Evolutionary conservation across 2,888 invertebrate species (phyloP).

Genomic region (Ophion obscuratus): DNA sequence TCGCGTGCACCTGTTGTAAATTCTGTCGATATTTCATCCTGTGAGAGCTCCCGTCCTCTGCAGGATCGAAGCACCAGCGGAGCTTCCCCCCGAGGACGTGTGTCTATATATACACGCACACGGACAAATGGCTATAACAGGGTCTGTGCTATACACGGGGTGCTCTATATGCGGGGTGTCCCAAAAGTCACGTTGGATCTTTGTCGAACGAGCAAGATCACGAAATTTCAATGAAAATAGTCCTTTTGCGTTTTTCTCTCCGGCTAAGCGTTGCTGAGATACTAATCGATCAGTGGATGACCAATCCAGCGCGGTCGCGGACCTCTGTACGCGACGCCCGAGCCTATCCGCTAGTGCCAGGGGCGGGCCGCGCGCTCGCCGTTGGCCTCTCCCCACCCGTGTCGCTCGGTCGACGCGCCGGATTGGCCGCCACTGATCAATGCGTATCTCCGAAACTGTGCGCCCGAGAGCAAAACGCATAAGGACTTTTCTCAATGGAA

Average conservation of each 20-base stretch:
- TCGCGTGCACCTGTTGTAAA: constrained; percentile 73
- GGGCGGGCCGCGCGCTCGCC: too few species aligned
- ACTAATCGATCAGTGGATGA: background rate
- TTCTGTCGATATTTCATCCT: constrained; percentile 74
- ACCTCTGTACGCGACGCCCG: background rate
- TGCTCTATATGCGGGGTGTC: background rate
- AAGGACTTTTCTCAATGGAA: background rate
- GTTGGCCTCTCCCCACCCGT: background rate
- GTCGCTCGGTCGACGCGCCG: background rate
- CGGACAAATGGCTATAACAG: constrained; percentile 9
- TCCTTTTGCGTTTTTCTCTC: background rate
- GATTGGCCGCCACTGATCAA: background rate
- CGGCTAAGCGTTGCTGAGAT: background rate
- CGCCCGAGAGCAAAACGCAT: background rate
- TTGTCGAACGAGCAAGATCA: background rate
- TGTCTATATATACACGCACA: constrained; percentile 6
- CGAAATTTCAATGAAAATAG: background rate
- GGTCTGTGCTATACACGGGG: background rate
- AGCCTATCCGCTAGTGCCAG: background rate
- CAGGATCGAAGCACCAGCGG: constrained; percentile 43
- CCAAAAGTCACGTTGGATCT: background rate
- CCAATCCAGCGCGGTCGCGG: background rate
- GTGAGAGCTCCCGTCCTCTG: constrained; percentile 57
- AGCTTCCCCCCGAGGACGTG: constrained; percentile 7
- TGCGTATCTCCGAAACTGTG: background rate